These are phyloP conservation scores for Chelon auratus DNA, from an alignment of 2,797 vertebrate genomes.

Conservation along the genomic window DNA sequence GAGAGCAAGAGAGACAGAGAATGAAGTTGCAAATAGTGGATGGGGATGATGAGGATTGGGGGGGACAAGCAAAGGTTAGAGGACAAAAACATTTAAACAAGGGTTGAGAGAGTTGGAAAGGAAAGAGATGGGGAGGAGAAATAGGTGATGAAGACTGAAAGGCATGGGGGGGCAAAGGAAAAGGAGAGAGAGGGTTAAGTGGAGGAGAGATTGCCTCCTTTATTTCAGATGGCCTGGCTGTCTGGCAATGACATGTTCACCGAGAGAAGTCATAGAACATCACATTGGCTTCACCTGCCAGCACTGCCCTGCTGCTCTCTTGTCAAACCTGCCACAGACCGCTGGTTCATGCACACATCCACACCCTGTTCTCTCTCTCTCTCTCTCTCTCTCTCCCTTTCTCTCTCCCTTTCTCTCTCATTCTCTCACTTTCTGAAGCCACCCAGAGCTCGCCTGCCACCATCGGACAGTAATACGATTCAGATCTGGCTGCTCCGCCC, in stretches of 20 bases:
- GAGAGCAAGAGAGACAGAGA: constrained; percentile 22
- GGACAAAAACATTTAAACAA: constrained; percentile 24
- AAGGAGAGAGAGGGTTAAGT: constrained; percentile 44
- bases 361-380: constrained; percentile 28
- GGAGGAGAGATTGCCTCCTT: constrained; percentile 50
- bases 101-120: constrained; percentile 6
- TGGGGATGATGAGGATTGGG: constrained; percentile 47
- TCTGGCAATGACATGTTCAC: constrained; percentile 67
- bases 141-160: constrained; percentile 38
- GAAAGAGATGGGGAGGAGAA: constrained; percentile 14
- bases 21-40: constrained; percentile 38
- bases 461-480: constrained; percentile 78
- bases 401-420: constrained; percentile 29
- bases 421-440: constrained; percentile 49
- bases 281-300: constrained; percentile 75
- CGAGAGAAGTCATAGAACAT: constrained; percentile 71
- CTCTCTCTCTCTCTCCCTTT: constrained; percentile 21
- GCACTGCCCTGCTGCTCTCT: constrained; percentile 66
- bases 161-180: neutral
- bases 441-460: constrained; percentile 60
- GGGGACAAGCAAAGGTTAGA: constrained; percentile 18
- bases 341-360: constrained; percentile 40
- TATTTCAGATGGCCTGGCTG: constrained; percentile 59
- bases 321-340: constrained; percentile 73
- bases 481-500: constrained; percentile 62